Percentiles rank a stretch among this genome's conserved stretches.
These are phyloP conservation scores for Andrena cerasifolii DNA, from an alignment of 1,140 invertebrate species.

Conservation along the genomic window DNA sequence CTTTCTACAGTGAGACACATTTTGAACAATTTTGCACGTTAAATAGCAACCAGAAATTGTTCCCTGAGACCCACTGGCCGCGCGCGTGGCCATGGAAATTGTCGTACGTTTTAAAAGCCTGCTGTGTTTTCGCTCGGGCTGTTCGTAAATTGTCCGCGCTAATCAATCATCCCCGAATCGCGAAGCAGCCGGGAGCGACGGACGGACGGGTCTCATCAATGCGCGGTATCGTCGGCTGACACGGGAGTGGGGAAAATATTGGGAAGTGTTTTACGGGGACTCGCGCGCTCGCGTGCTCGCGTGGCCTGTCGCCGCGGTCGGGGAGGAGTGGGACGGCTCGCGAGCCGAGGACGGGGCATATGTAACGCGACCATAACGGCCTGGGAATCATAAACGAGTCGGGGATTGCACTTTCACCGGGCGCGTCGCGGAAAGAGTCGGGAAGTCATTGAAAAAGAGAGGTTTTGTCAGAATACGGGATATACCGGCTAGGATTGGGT, in stretches of 20 bases:
- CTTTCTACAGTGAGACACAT: too few species aligned
- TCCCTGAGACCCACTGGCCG: too few species aligned
- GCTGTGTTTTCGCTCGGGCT: conserved; percentile 13
- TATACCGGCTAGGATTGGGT: conserved; percentile 63
- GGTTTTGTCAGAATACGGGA: conserved; percentile 69
- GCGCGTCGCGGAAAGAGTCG: conserved; percentile 68
- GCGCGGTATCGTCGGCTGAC: conserved; percentile 27
- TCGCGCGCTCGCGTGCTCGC: too few species aligned
- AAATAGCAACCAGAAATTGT: too few species aligned
- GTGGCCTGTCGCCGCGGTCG: too few species aligned
- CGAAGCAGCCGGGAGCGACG: conserved; percentile 14
- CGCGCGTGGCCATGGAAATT: too few species aligned
- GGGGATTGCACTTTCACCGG: conserved; percentile 48
- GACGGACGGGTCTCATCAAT: conserved; percentile 35
- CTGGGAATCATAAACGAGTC: conserved; percentile 37
- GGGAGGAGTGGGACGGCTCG: background rate
- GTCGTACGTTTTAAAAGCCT: conserved; percentile 29
- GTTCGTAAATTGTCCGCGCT: conserved; percentile 40
- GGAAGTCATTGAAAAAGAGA: conserved; percentile 77
- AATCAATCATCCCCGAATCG: conserved; percentile 47
- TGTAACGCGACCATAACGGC: conserved; percentile 9
- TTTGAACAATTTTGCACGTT: too few species aligned
- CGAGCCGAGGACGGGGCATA: background rate
- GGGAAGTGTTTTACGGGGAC: conserved; percentile 32
- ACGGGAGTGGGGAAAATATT: conserved; percentile 23